Conservation (phyloP, 2,113 vertebrate species). For the Ceuthmochares aereus region DNA sequence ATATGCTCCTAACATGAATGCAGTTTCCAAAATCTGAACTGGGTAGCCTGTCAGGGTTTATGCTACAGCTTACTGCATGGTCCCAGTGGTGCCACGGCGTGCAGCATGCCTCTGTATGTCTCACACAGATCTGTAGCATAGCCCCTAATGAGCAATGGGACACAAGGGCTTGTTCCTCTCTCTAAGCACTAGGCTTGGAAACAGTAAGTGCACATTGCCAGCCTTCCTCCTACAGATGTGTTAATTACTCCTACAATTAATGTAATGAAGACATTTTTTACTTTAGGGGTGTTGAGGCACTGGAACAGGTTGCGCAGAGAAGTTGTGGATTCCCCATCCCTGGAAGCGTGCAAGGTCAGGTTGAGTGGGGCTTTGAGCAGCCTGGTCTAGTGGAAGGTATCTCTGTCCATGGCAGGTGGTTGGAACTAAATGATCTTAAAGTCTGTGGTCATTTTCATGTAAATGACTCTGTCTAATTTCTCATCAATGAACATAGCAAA, state of each 20-base stretch:
- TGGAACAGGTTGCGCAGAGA: background rate
- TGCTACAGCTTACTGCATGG: background rate
- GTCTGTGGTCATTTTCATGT: background rate
- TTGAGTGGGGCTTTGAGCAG: accelerated
- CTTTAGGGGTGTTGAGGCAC: background rate
- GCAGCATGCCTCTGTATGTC: accelerated
- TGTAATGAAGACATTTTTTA: background rate
- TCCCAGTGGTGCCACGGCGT: accelerated
- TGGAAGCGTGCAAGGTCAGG: background rate
- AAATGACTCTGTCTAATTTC: background rate
- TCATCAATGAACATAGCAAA: background rate
- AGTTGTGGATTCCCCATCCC: background rate
- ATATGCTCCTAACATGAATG: background rate
- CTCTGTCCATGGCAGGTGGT: accelerated
- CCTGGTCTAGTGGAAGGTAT: background rate
- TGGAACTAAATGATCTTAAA: background rate
- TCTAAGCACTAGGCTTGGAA: background rate
- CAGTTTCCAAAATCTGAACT: background rate
- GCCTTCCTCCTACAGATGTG: accelerated
- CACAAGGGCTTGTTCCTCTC: background rate
- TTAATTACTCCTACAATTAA: background rate
- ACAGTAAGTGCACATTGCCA: background rate
- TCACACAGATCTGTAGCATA: accelerated
- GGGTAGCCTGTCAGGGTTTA: too few relatives aligned
- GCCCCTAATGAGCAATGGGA: accelerated